Evolutionary conservation across 2,888 invertebrate genomes (phyloP).

Genomic region (Anticlea derivata): DNA sequence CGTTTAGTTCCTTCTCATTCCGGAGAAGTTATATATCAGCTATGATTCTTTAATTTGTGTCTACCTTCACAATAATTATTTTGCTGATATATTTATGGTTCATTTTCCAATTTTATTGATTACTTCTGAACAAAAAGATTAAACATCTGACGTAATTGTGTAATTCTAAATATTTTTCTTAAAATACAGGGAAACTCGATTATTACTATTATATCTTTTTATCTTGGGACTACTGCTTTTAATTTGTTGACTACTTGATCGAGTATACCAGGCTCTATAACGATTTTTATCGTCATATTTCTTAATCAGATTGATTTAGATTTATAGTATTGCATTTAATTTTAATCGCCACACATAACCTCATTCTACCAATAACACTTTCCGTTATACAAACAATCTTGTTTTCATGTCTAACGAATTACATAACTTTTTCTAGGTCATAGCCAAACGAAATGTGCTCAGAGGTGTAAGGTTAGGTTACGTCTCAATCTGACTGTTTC

Average conservation of each 20-base stretch:
- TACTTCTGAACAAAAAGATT: constrained; percentile 6
- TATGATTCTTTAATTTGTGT: too few relatives aligned
- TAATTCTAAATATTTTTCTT: neutral
- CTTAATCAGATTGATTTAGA: constrained; percentile 5
- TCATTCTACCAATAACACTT: constrained; percentile 40
- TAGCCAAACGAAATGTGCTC: constrained; percentile 34
- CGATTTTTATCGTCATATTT: neutral
- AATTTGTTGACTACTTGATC: too few relatives aligned
- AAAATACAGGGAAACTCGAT: neutral
- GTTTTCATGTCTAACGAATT: constrained; percentile 52
- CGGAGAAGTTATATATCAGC: too few relatives aligned
- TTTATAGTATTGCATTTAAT: constrained; percentile 22
- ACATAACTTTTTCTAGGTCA: constrained; percentile 62
- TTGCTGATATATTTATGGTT: neutral
- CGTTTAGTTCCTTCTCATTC: too few relatives aligned
- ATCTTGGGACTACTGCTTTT: neutral
- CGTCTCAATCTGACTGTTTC: constrained; percentile 25
- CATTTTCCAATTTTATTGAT: constrained; percentile 8
- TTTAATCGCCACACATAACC: constrained; percentile 32
- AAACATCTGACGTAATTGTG: neutral
- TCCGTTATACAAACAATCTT: constrained; percentile 59
- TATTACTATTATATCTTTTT: neutral
- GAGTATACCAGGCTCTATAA: neutral
- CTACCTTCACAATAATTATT: too few relatives aligned
- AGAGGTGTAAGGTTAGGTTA: constrained; percentile 47